Conservation (phyloP, 2,113 vertebrate genomes). For the Piprites chloris region DNA sequence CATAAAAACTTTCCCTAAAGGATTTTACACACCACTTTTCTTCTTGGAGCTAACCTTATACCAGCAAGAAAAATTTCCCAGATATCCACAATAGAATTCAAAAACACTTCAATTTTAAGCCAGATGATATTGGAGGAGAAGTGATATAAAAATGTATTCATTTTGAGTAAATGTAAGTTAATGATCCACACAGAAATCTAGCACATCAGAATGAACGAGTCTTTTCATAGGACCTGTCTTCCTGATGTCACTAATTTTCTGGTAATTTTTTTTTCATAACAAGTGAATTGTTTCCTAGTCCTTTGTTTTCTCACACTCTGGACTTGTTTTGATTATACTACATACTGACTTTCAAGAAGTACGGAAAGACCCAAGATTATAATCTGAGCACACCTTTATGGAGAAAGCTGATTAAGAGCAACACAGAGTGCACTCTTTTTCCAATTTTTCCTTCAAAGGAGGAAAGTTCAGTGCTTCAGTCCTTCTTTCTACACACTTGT, state of each 20-base stretch:
- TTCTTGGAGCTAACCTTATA: background rate
- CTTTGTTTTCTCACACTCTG: background rate
- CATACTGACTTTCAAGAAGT: background rate
- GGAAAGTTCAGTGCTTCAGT: background rate
- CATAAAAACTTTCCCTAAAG: background rate
- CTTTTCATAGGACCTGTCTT: background rate
- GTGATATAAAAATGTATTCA: background rate
- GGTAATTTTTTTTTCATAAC: background rate
- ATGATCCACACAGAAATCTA: background rate
- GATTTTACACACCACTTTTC: background rate
- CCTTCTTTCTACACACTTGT: background rate
- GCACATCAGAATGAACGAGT: background rate
- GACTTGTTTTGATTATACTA: background rate
- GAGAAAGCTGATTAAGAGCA: background rate
- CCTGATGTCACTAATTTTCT: background rate
- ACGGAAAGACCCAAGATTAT: background rate
- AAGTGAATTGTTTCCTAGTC: background rate
- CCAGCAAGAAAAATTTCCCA: background rate
- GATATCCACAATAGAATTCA: background rate
- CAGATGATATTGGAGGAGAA: background rate
- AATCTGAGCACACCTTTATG: background rate
- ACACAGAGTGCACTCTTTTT: background rate
- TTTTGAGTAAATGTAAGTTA: background rate
- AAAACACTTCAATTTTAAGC: background rate
- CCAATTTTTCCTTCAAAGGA: background rate